Conservation (phyloP, 2,888 invertebrate species). For the Habrosyne pyritoides region DNA sequence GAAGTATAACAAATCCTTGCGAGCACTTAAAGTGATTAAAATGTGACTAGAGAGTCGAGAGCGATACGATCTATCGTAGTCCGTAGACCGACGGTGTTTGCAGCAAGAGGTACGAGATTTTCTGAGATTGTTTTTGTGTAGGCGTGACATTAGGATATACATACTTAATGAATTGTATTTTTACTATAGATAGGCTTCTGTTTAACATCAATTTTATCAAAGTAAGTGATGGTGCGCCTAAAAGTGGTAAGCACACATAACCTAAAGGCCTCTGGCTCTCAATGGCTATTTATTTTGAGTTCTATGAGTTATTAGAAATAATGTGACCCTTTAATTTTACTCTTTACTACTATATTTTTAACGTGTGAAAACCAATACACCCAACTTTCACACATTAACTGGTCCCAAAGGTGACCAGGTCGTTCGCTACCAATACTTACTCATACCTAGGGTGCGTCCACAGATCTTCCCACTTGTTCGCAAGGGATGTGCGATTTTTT, state of each 20-base stretch:
- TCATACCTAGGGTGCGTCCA: slow-evolving; percentile 25
- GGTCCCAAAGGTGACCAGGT: slow-evolving; percentile 54
- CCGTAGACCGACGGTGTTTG: slow-evolving; percentile 45
- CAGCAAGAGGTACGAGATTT: slow-evolving; percentile 21
- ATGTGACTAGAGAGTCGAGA: slow-evolving; percentile 55
- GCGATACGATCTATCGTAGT: slow-evolving; percentile 29
- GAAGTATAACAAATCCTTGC: slow-evolving; percentile 69
- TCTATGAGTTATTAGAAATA: too few relatives aligned
- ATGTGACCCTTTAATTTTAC: too few relatives aligned
- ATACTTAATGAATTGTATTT: too few relatives aligned
- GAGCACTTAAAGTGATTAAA: slow-evolving; percentile 80
- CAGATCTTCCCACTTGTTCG: slow-evolving; percentile 12
- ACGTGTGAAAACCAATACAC: slow-evolving; percentile 47
- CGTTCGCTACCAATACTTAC: slow-evolving; percentile 32
- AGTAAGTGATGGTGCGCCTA: too few relatives aligned
- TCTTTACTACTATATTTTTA: slow-evolving; percentile 3
- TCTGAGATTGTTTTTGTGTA: slow-evolving; percentile 10
- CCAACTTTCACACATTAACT: slow-evolving; percentile 58
- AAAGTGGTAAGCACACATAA: too few relatives aligned
- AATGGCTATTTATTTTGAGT: too few relatives aligned
- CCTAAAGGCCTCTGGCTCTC: too few relatives aligned
- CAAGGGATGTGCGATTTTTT: slow-evolving; percentile 11
- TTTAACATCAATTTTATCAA: too few relatives aligned
- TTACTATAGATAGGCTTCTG: too few relatives aligned
- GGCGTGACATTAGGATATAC: too few relatives aligned